phyloP scores from a whole-genome alignment of 2,888 invertebrate genomes.

The Trichacis sp. region DNA sequence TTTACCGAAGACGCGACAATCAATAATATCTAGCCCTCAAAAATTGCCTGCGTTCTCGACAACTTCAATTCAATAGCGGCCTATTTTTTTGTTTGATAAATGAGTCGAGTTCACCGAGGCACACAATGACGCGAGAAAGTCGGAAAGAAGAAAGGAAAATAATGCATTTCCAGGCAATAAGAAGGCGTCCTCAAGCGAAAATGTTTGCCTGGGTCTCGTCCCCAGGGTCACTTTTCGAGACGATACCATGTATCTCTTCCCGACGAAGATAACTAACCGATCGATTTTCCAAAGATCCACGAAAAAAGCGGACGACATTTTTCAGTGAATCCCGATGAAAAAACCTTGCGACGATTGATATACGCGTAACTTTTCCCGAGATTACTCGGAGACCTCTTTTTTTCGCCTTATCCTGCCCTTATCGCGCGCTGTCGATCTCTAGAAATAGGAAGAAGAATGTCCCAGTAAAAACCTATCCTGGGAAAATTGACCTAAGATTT shows the following conservation, averaged over 20 bases:
- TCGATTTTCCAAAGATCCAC: neutral
- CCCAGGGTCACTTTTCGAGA: neutral
- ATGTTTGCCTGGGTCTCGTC: constrained; percentile 1
- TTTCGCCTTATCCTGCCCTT: neutral
- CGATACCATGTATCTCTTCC: neutral
- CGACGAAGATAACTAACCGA: neutral
- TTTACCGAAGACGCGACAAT: neutral
- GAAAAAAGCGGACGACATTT: neutral
- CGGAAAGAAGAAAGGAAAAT: neutral
- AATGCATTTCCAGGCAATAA: neutral
- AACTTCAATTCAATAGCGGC: neutral
- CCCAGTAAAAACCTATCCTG: neutral
- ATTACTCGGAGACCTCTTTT: constrained; percentile 10
- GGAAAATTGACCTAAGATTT: neutral
- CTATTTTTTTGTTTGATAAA: neutral
- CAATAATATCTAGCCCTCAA: neutral
- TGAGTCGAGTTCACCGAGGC: neutral
- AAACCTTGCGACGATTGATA: neutral
- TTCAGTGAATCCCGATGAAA: neutral
- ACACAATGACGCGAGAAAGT: neutral
- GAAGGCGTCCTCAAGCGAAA: too few species aligned
- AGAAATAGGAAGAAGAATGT: too few species aligned
- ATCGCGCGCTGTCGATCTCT: neutral
- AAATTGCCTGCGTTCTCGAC: too few species aligned
- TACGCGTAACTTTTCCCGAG: constrained; percentile 1